Percentiles rank a stretch among this genome's conserved stretches.
Evolutionary conservation across 2,797 vertebrate genomes (phyloP).

Genomic region (Gadopsis marmoratus): DNA sequence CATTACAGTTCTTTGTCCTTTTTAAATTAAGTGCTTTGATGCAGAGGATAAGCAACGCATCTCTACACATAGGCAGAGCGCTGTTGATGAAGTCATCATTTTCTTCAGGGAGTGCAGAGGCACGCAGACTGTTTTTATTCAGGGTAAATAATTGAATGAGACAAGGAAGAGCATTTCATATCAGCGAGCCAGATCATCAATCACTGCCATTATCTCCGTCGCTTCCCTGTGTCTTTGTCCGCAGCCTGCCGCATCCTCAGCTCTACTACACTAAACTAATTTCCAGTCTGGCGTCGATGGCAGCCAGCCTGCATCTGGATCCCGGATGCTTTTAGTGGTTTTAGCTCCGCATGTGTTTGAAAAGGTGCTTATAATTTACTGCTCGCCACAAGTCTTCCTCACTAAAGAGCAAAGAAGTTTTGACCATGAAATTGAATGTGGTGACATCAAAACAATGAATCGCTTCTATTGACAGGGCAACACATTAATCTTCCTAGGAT

Average conservation of each 20-base stretch:
- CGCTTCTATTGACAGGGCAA: constrained; percentile 73
- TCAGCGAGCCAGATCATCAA: constrained; percentile 77
- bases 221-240: constrained; percentile 63
- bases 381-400: constrained; percentile 56
- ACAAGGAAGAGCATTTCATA: constrained; percentile 73
- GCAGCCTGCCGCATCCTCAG: constrained; percentile 43
- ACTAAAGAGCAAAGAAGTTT: constrained; percentile 50
- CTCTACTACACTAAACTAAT: constrained; percentile 60
- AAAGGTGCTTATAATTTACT: constrained; percentile 77
- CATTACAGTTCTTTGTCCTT: constrained; percentile 72
- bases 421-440: constrained; percentile 69
- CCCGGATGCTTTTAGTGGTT: constrained; percentile 72
- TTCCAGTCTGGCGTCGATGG: constrained; percentile 63
- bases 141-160: constrained; percentile 75
- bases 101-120: constrained; percentile 52
- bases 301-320: constrained; percentile 70
- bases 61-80: constrained; percentile 32
- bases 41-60: constrained; percentile 63
- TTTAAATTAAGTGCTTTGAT: constrained; percentile 73
- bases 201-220: constrained; percentile 73
- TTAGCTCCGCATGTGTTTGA: constrained; percentile 67
- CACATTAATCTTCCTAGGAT: constrained; percentile 56
- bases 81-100: constrained; percentile 78
- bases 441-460: constrained; percentile 69
- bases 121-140: constrained; percentile 62